Percentiles rank a stretch among this genome's conserved stretches.
Evolutionary conservation across 2,113 vertebrate genomes (phyloP).

Genomic region (Megaceryle maxima): DNA sequence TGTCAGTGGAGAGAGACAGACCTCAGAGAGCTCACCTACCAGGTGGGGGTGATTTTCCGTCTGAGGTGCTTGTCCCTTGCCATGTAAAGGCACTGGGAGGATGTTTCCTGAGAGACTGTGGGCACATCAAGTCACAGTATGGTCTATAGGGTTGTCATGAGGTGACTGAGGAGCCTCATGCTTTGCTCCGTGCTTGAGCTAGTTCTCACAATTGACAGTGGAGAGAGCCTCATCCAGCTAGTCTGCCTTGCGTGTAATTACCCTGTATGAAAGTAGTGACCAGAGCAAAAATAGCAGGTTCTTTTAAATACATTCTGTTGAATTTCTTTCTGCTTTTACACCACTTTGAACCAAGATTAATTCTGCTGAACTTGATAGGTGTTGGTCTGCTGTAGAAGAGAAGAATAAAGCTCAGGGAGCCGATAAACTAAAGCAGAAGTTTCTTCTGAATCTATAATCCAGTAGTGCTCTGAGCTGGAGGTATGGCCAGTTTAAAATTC

Average conservation of each 20-base stretch:
- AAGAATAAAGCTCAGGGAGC: neutral
- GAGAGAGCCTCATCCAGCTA: neutral
- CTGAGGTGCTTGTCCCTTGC: neutral
- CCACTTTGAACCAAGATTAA: neutral
- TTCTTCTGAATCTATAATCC: neutral
- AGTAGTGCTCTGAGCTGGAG: neutral
- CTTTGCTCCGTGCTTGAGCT: neutral
- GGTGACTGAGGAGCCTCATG: neutral
- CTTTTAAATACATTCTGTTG: neutral
- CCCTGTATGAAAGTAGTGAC: neutral
- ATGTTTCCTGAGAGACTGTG: neutral
- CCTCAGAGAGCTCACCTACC: neutral
- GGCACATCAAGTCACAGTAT: neutral
- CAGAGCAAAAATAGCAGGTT: neutral
- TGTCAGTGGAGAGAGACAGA: neutral
- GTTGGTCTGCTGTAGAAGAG: neutral
- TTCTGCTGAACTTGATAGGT: neutral
- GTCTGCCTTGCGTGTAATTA: neutral
- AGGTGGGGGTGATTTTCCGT: neutral
- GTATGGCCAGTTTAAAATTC: neutral
- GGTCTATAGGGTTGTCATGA: neutral
- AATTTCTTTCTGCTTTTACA: neutral
- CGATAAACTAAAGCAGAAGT: neutral
- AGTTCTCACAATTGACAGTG: neutral
- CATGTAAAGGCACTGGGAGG: neutral